A percentile compares a stretch with the other conserved stretches of the same genome.
phyloP scores from a whole-genome alignment of 2,797 vertebrate species.

The Neoniphon sammara region DNA sequence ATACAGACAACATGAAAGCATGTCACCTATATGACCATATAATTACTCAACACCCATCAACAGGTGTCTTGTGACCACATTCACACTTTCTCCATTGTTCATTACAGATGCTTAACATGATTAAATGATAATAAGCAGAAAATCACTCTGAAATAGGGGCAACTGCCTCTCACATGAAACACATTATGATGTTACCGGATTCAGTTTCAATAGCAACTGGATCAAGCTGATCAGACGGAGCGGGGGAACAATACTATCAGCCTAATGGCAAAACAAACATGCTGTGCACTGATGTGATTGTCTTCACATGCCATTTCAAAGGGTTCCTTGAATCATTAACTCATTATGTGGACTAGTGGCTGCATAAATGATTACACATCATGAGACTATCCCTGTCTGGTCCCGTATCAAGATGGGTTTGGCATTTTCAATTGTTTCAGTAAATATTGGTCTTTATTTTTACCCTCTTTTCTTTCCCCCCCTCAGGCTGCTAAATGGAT shows the following conservation, averaged over 20 bases:
- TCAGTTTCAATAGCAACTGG: neutral
- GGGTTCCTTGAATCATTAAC: constrained; percentile 65
- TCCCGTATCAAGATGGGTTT: neutral
- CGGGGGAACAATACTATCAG: constrained; percentile 26
- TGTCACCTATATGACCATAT: neutral
- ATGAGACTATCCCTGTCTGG: neutral
- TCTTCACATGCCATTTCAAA: constrained; percentile 43
- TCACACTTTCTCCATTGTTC: neutral
- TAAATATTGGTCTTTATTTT: constrained; percentile 23
- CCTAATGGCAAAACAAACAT: constrained; percentile 54
- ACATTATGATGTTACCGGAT: neutral
- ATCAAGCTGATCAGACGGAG: neutral
- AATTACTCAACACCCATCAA: constrained; percentile 1
- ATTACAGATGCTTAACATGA: neutral
- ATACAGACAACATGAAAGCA: neutral
- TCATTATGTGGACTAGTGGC: constrained; percentile 6
- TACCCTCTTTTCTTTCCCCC: neutral
- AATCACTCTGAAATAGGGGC: neutral
- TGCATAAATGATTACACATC: constrained; percentile 17
- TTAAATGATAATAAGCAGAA: neutral
- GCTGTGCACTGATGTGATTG: constrained; percentile 5
- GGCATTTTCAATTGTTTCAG: constrained; percentile 23
- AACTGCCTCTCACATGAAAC: neutral
- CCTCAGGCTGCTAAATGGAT: constrained; percentile 1
- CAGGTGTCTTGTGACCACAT: neutral